phyloP scores from a whole-genome alignment of 2,113 vertebrate genomes.

The Accipiter cooperii region DNA sequence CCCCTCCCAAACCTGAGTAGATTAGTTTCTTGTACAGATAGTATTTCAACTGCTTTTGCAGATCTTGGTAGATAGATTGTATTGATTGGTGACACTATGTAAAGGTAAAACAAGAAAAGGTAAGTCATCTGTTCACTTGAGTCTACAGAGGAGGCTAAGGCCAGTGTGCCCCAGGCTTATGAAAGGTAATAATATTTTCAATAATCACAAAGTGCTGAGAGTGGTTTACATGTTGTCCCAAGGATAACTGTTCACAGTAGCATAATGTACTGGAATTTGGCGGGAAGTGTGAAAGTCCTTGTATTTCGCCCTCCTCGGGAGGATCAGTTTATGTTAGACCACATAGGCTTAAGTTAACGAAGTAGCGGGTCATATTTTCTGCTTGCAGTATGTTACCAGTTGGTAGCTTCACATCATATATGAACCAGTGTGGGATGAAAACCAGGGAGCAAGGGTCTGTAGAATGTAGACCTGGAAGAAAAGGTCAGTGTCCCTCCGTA shows the following conservation, averaged over 20 bases:
- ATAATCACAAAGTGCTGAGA: not conserved
- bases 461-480: not conserved
- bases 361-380: not conserved
- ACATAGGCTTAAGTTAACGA: not conserved
- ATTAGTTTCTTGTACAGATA: not conserved
- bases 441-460: not conserved
- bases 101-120: not conserved
- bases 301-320: not conserved
- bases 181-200: not conserved
- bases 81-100: not conserved
- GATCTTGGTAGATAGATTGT: not conserved
- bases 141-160: not conserved
- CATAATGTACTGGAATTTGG: not conserved
- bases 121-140: not conserved
- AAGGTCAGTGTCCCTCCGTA: not conserved
- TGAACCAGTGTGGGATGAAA: not conserved
- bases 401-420: not conserved
- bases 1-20: not conserved
- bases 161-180: not conserved
- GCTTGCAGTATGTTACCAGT: not conserved
- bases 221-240: not conserved
- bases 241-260: not conserved
- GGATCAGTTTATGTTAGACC: not conserved
- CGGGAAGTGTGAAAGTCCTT: not conserved
- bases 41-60: not conserved